Evolutionary conservation across 2,113 vertebrate genomes (phyloP).

Genomic region (Ctenomys sociabilis): DNA sequence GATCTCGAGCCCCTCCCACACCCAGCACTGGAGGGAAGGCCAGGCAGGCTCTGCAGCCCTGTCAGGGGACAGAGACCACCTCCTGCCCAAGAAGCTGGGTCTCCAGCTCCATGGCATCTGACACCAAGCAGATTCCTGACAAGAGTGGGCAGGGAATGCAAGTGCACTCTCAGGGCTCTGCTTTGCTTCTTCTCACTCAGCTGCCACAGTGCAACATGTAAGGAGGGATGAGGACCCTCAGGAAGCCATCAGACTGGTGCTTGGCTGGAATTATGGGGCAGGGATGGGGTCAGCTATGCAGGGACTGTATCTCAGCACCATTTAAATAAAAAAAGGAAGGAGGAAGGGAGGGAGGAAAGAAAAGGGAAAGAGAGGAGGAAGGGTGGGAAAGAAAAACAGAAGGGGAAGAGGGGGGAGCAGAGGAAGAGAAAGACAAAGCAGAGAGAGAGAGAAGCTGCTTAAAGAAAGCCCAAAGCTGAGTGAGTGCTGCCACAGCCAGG

Average conservation of each 20-base stretch:
- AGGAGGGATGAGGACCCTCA: background rate
- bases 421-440: background rate
- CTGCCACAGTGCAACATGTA: background rate
- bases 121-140: background rate
- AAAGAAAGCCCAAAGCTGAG: background rate
- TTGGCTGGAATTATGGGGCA: background rate
- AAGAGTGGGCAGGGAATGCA: background rate
- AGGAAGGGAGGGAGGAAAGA: too few relatives aligned
- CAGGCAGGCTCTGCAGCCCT: background rate
- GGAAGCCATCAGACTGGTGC: background rate
- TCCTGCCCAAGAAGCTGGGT: background rate
- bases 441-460: background rate
- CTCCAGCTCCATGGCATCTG: background rate
- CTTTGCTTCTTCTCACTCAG: background rate
- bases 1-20: background rate
- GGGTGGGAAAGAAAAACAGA: too few relatives aligned
- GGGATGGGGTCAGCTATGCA: background rate
- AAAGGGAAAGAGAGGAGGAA: too few relatives aligned
- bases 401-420: fast-evolving
- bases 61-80: background rate
- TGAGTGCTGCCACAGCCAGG: background rate
- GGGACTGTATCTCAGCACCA: background rate
- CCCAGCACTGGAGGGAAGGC: background rate
- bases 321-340: background rate
- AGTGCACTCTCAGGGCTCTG: background rate